phyloP scores from a whole-genome alignment of 2,888 invertebrate species.

The Zele albiditarsus region DNA sequence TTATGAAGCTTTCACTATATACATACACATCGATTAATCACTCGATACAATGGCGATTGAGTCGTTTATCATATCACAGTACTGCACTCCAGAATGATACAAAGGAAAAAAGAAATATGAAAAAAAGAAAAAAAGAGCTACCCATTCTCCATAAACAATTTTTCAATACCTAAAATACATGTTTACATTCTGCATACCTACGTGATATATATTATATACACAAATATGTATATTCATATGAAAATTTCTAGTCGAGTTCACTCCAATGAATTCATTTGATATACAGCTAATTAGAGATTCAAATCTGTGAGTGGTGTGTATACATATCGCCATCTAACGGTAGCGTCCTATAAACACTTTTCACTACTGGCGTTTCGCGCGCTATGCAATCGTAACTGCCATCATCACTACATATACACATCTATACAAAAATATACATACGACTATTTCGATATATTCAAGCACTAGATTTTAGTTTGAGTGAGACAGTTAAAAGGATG shows the following conservation, averaged over 20 bases:
- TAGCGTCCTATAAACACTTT: constrained; percentile 14
- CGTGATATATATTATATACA: background rate
- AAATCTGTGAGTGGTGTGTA: constrained; percentile 60
- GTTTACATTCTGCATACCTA: too few relatives aligned
- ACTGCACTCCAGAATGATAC: background rate
- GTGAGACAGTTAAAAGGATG: background rate
- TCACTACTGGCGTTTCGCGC: background rate
- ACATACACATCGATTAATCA: background rate
- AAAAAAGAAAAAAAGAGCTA: background rate
- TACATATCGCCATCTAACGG: constrained; percentile 9
- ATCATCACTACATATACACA: background rate
- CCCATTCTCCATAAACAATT: background rate
- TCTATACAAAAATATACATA: constrained; percentile 16
- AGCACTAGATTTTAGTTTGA: background rate
- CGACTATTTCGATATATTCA: background rate
- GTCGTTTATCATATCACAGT: background rate
- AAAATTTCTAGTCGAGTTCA: constrained; percentile 34
- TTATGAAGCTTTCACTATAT: background rate
- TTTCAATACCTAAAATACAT: background rate
- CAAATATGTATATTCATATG: background rate
- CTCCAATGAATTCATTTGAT: constrained; percentile 66
- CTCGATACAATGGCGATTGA: background rate
- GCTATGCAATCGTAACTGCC: background rate
- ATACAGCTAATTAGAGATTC: constrained; percentile 72
- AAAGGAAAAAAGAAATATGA: background rate